Evolutionary conservation across 2,797 vertebrate species (phyloP), one percentile per base, ranked within the genome.

Genomic region (Eptatretus atami): DNA sequence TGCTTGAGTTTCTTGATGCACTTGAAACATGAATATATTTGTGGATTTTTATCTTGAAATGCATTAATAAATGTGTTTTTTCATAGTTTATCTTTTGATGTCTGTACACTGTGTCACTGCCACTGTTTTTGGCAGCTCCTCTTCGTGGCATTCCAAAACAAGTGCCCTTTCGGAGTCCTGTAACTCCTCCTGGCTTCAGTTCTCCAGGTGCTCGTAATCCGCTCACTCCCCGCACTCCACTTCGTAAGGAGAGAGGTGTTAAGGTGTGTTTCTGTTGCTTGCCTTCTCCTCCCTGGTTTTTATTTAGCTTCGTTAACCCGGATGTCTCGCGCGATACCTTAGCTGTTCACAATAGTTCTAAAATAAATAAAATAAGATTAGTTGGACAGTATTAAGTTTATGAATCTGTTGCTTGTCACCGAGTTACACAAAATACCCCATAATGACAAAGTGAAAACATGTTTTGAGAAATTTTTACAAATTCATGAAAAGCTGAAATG

Each of bases 131-230:
- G 53, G 65, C 72, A 95, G 86, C 92, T 63, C 92, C 88, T 6
- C 84, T 96, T 53, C 93, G 86, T 74, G 92, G 92, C 68, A 96
- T 96, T 70, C 90, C 92, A 61, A 98, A 98, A 73, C 79, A 80
- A 71, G 84, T 84, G 11, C 86, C 92, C 0, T 96, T 95, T 74
- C 78, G 88, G 67, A 94, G 81, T 70, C 86, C 88, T 64, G 82
- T 85, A 9, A 76, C 87, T 9, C 84, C 92, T 65, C 88, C 84
- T 54, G 83, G 93, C 64, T 95, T 96, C 74, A 93, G 82, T 71
- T 84, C 90, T 12, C 76, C 86, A 13, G 84, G 86, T 67, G 95
- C 84, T 68, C 80, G 87, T 69, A 82, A 86, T 9, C 82, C 86
- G 2, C 85, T 98, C 64, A 77, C 86, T 10, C 76, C 82, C 1